Evolutionary conservation across 1,140 invertebrate genomes (phyloP), one percentile per base, ranked within the genome.

Genomic region (Pteromalus puparum): DNA sequence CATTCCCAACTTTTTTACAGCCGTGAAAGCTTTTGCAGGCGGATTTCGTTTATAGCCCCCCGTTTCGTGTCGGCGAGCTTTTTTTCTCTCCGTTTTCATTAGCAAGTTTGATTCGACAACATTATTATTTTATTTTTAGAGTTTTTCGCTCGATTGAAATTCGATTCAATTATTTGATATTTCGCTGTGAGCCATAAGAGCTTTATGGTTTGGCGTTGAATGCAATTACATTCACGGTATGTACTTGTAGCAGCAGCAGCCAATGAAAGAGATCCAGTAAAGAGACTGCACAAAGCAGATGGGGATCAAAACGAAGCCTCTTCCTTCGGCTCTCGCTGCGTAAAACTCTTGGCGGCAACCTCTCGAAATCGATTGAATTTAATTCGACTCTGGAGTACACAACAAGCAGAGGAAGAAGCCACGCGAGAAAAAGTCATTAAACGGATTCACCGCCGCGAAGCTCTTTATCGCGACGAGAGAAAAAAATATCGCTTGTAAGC

Each of bases 311-410:
- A n/a, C n/a, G n/a, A n/a, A n/a, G n/a, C n/a, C n/a, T n/a, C n/a
- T n/a, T n/a, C n/a, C n/a, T n/a, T n/a, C n/a, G n/a, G n/a, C n/a
- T n/a, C n/a, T n/a, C n/a, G n/a, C n/a, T n/a, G n/a, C n/a, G n/a
- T n/a, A n/a, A n/a, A n/a, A n/a, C n/a, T n/a, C n/a, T n/a, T n/a
- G n/a, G n/a, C n/a, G n/a, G n/a, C n/a, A n/a, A n/a, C n/a, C n/a
- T n/a, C n/a, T n/a, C 10, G 13, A 48, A 80, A 80, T 70, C 67
- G 78, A 70, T 72, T 80, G 42, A 34, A 48, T 80, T 80, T 79
- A 79, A 79, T 79, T 80, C 42, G 42, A 21, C 21, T 70, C 10
- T n/a, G n/a, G 48, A 80, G 67, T 28, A 28, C 24, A 38, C 6
- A 15, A 74, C n/a, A 26, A 68, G 21, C 21, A 26, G 38, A 1